These are phyloP conservation scores for Coranthus polyacanthus DNA, from an alignment of 2,797 vertebrate genomes.

Conservation along the genomic window DNA sequence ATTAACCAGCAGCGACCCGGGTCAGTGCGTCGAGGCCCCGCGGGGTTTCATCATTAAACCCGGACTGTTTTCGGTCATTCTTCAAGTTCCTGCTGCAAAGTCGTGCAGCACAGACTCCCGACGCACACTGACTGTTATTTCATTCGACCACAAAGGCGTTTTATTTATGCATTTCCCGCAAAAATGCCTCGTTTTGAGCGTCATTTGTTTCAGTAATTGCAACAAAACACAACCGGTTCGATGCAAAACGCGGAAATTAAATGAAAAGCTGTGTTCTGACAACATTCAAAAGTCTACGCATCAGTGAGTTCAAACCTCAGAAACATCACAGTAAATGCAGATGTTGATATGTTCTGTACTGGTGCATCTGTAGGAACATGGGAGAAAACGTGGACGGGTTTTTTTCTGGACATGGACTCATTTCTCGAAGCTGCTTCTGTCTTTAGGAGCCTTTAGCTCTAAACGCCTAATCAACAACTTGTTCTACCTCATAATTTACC, in stretches of 20 bases:
- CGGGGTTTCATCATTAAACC: conserved; percentile 67
- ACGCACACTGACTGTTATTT: conserved; percentile 11
- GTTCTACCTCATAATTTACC: conserved; percentile 81
- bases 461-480: conserved; percentile 82
- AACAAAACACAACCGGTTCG: conserved; percentile 1
- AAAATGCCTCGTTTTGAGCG: conserved; percentile 22
- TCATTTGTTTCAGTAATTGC: conserved; percentile 20
- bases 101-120: background rate
- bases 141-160: conserved; percentile 11
- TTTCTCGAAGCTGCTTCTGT: conserved; percentile 9
- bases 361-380: no score
- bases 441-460: conserved; percentile 85
- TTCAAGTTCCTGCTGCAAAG: conserved; percentile 41
- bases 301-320: no score
- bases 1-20: conserved; percentile 80
- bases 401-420: background rate
- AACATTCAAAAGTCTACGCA: no score
- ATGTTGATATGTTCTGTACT: no score
- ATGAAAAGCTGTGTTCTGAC: no score
- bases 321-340: no score
- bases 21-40: conserved; percentile 67
- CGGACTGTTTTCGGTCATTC: conserved; percentile 19
- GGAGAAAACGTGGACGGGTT: no score
- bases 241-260: background rate
- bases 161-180: background rate